Evolutionary conservation across 2,888 invertebrate genomes (phyloP).

Genomic region (Platycheirus albimanus): DNA sequence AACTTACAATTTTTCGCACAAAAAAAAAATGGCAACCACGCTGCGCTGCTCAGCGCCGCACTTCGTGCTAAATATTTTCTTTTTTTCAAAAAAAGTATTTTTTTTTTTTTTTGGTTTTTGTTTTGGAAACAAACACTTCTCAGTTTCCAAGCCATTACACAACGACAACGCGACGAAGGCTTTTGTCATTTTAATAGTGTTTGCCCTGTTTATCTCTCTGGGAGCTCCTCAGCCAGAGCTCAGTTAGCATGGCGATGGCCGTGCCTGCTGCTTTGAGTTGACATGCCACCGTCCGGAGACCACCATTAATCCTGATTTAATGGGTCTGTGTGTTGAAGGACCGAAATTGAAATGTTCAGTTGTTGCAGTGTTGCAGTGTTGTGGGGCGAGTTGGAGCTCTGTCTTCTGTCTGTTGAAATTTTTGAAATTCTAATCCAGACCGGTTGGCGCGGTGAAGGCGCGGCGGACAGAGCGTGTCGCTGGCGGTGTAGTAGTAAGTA

Average conservation of each 20-base stretch:
- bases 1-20: constrained; percentile 9
- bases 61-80: constrained; percentile 40
- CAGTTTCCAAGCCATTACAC: constrained; percentile 61
- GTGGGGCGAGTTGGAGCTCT: constrained; percentile 8
- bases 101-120: not conserved
- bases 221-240: constrained; percentile 41
- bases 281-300: constrained; percentile 62
- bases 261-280: constrained; percentile 25
- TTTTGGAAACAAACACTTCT: constrained; percentile 37
- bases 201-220: constrained; percentile 50
- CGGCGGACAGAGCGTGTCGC: not conserved
- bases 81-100: not conserved
- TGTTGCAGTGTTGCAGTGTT: too few relatives aligned
- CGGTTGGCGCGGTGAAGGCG: too few relatives aligned
- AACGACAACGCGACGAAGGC: constrained; percentile 58
- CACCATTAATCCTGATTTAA: constrained; percentile 67
- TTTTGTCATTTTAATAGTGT: constrained; percentile 69
- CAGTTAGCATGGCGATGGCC: not conserved
- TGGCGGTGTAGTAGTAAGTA: constrained; percentile 8
- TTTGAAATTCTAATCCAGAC: constrained; percentile 65
- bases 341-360: constrained; percentile 69
- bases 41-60: constrained; percentile 10
- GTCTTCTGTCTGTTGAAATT: constrained; percentile 55
- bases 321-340: constrained; percentile 63
- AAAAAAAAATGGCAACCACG: constrained; percentile 9